phyloP scores from a whole-genome alignment of 2,888 invertebrate species.

The Calliopum simillimum region DNA sequence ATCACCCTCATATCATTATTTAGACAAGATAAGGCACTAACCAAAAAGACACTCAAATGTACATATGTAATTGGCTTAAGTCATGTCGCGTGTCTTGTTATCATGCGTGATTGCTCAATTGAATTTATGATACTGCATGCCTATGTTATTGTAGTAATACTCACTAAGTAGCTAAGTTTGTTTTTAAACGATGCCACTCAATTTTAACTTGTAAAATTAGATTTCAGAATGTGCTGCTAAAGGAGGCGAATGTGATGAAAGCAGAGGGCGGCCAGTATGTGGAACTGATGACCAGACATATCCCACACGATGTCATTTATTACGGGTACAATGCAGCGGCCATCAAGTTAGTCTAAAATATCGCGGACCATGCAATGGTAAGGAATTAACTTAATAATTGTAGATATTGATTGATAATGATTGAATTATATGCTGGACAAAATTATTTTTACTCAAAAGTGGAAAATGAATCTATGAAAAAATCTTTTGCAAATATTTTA shows the following conservation, averaged over 20 bases:
- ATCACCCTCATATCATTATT: too few relatives aligned
- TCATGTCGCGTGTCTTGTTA: too few relatives aligned
- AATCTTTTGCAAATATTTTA: too few relatives aligned
- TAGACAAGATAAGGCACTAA: too few relatives aligned
- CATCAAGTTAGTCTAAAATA: slow-evolving; percentile 78
- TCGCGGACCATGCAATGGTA: slow-evolving; percentile 80
- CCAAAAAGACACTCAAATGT: too few relatives aligned
- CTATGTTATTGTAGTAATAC: neutral
- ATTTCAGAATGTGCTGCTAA: slow-evolving; percentile 66
- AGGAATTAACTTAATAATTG: slow-evolving; percentile 44
- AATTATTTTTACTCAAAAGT: too few relatives aligned
- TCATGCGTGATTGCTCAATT: neutral
- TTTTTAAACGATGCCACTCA: too few relatives aligned
- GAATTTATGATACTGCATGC: neutral
- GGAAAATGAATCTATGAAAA: too few relatives aligned
- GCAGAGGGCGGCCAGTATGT: slow-evolving; percentile 65
- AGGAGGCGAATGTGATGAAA: slow-evolving; percentile 67
- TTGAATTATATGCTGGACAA: too few relatives aligned
- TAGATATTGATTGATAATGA: neutral
- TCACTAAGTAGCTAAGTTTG: neutral
- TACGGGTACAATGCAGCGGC: slow-evolving; percentile 82
- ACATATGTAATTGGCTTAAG: too few relatives aligned
- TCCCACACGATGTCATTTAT: slow-evolving; percentile 81
- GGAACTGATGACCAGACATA: slow-evolving; percentile 82
- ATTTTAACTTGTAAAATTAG: slow-evolving; percentile 42